Conservation (phyloP, 2,797 vertebrate genomes). For the Rhyacichthys aspro region DNA sequence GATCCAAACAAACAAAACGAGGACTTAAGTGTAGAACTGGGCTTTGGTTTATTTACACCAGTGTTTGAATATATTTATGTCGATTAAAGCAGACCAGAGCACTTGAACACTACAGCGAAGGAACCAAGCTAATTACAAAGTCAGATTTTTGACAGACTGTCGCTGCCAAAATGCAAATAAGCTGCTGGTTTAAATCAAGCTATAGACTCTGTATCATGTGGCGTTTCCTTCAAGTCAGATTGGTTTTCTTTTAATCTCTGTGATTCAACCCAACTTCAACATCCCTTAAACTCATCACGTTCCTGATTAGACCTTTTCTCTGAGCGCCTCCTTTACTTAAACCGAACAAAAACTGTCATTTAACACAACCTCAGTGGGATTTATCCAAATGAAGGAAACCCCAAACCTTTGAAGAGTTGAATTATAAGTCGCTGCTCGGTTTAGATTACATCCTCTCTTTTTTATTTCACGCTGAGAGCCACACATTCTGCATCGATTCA, state of each 20-base stretch:
- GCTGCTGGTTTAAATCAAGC: too few species aligned
- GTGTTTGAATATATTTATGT: too few species aligned
- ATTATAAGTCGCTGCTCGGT: slow-evolving; percentile 11
- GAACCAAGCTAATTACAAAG: too few species aligned
- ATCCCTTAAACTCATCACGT: slow-evolving; percentile 31
- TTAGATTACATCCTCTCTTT: background rate
- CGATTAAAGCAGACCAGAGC: too few species aligned
- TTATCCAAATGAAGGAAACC: slow-evolving; percentile 4
- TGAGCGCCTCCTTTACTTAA: slow-evolving; percentile 37
- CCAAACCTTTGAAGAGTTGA: slow-evolving; percentile 20
- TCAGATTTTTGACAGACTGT: too few species aligned
- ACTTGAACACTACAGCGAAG: too few species aligned
- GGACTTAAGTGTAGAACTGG: too few species aligned
- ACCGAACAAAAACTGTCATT: slow-evolving; percentile 16
- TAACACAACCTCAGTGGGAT: slow-evolving; percentile 14
- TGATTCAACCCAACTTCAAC: too few species aligned
- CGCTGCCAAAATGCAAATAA: too few species aligned
- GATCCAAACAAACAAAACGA: too few species aligned
- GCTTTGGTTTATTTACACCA: too few species aligned
- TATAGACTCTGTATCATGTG: slow-evolving; percentile 1
- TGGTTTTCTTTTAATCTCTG: slow-evolving; percentile 11
- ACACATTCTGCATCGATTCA: slow-evolving; percentile 14
- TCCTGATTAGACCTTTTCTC: slow-evolving; percentile 47
- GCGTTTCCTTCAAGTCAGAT: slow-evolving; percentile 24
- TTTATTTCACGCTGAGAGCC: slow-evolving; percentile 6